Evolutionary conservation across 1,140 invertebrate genomes (phyloP).

Genomic region (Drosophila arizonae): DNA sequence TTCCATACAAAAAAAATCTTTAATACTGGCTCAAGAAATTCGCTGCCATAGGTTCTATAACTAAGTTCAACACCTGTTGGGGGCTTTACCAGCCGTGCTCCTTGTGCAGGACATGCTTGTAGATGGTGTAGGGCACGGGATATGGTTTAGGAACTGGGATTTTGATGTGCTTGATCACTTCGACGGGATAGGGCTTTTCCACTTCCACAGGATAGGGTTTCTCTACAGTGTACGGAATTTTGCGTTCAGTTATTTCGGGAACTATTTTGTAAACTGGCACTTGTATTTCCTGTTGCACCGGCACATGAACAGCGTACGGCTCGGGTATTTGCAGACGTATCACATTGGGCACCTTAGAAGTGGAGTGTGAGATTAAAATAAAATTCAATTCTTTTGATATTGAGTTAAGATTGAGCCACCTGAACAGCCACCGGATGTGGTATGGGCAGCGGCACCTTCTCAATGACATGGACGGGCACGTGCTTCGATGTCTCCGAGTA

Average conservation of each 20-base stretch:
- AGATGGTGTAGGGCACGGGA: constrained; percentile 90
- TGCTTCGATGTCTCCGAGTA: constrained; percentile 87
- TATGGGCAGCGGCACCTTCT: constrained; percentile 89
- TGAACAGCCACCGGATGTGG: constrained; percentile 89
- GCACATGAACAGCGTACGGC: constrained; percentile 88
- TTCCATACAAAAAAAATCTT: constrained; percentile 15
- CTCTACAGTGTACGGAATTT: constrained; percentile 89
- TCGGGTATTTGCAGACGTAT: constrained; percentile 90
- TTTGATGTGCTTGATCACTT: constrained; percentile 90
- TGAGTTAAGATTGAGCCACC: not conserved
- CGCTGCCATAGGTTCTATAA: not conserved
- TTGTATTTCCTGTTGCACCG: constrained; percentile 88
- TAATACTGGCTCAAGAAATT: constrained; percentile 26
- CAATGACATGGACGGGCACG: constrained; percentile 88
- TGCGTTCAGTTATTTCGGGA: constrained; percentile 87
- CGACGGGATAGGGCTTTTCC: constrained; percentile 90
- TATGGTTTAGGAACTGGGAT: constrained; percentile 90
- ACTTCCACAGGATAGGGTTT: constrained; percentile 90
- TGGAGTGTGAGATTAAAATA: not conserved
- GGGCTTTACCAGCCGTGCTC: constrained; percentile 83
- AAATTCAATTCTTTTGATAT: not conserved
- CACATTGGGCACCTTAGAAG: constrained; percentile 86
- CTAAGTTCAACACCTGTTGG: not conserved
- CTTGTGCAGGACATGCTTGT: constrained; percentile 90
- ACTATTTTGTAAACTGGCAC: constrained; percentile 89